Percentiles rank a stretch among this genome's conserved stretches.
These are phyloP conservation scores for Arctocebus calabarensis DNA, from an alignment of 2,797 vertebrate species.

Conservation along the genomic window DNA sequence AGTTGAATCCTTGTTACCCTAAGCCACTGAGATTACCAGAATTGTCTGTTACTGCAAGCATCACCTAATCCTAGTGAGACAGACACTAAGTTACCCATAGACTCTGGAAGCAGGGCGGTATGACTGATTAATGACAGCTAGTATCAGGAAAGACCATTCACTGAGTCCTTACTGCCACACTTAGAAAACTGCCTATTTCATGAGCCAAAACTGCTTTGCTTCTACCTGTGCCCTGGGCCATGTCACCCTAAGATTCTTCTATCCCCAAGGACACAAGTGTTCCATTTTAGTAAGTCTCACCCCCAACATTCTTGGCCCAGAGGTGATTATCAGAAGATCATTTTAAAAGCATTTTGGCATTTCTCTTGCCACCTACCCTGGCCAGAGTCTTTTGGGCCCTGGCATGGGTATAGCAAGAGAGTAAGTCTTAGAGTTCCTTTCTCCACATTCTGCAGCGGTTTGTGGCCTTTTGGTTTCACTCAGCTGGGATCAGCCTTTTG, in stretches of 20 bases:
- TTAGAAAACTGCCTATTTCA: not conserved
- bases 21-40: not conserved
- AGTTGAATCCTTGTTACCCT: slow-evolving; percentile 44
- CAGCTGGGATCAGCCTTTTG: slow-evolving; percentile 1
- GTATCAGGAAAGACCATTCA: not conserved
- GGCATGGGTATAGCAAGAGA: not conserved
- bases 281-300: not conserved
- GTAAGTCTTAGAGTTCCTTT: not conserved
- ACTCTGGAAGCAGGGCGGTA: not conserved
- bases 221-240: not conserved
- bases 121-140: not conserved
- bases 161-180: not conserved
- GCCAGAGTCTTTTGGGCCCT: not conserved
- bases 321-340: not conserved
- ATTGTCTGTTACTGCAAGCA: not conserved
- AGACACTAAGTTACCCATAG: not conserved
- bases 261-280: not conserved
- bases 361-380: not conserved
- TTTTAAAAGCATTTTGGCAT: not conserved
- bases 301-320: not conserved
- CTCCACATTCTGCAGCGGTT: not conserved
- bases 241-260: not conserved
- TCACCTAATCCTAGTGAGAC: not conserved
- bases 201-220: not conserved
- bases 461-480: slow-evolving; percentile 35